Evolutionary conservation across 2,797 vertebrate genomes (phyloP), one percentile per base, ranked within the genome.

Genomic region (Hoplostethus atlanticus): DNA sequence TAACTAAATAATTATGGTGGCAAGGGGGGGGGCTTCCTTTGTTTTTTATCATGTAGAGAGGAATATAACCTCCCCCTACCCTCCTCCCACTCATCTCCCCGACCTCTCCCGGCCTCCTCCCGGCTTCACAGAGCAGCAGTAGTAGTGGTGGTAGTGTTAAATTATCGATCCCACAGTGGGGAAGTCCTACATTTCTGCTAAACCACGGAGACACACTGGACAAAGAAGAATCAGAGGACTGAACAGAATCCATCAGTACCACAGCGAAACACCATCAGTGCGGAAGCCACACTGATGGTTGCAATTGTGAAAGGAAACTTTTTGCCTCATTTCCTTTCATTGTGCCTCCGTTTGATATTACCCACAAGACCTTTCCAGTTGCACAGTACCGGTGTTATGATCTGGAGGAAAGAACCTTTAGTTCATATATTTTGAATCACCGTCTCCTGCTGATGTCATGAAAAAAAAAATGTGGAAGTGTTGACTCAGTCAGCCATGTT

Each of bases 351-450:
- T 62, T 80, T 83, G 78, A 79, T 68, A 61, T 28, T 76, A 58
- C 75, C 61, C 57, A 77, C 48, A 63, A 48, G 40, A 62, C 68
- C 61, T 67, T 68, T 77, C 77, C 71, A 71, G 54, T 57, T 77
- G 61, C 54, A 44, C 16, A 28, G 53, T 57, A 77, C 53, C 66
- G 28, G 57, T 57, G 76, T 72, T 83, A 70, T 80, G 86, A 87
- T 89, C 81, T 71, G 54, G 63, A 68, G 63, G 21, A 68, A 64
- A 85, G 68, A 71, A 68, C 56, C 70, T 58, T 51, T 70, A 80
- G 81, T 87, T 86, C 73, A 73, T 70, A 71, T 15, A 42, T 68
- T 84, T 55, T 61, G 17, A 86, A 74, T 65, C 67, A 68, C 62
- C 64, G 73, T 84, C 80, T 72, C 50, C 42, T 47, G 9, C 61